Conservation (phyloP, 2,797 vertebrate species). For the Tympanoctomys barrerae region DNA sequence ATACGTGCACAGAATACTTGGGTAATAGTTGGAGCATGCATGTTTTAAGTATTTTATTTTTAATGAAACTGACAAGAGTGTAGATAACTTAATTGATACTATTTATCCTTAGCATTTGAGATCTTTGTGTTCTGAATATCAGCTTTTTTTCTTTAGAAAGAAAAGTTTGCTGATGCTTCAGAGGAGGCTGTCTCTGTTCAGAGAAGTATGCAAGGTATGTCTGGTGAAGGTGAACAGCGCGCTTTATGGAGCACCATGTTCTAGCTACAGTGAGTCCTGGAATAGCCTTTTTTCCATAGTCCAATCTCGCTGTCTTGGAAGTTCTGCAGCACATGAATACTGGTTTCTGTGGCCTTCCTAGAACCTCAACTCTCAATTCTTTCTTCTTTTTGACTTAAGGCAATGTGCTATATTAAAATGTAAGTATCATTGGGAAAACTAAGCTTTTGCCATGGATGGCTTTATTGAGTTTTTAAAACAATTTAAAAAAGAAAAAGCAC, state of each 20-base stretch:
- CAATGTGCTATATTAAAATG: conserved; percentile 43
- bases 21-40: neutral
- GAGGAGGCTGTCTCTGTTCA: conserved; percentile 91
- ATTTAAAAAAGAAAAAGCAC: neutral
- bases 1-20: neutral
- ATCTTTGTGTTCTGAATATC: conserved; percentile 37
- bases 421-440: neutral
- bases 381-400: conserved; percentile 40
- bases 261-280: neutral
- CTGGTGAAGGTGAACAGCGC: neutral
- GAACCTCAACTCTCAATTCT: neutral
- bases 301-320: neutral
- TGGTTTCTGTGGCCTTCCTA: neutral
- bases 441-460: neutral
- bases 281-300: neutral
- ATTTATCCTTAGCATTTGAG: neutral
- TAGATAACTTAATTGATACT: neutral
- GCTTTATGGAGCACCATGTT: neutral
- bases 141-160: conserved; percentile 90
- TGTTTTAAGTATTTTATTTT: neutral
- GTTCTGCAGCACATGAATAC: neutral
- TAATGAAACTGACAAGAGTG: neutral
- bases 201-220: conserved; percentile 94
- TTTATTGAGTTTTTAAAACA: neutral
- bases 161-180: conserved; percentile 89